These are phyloP conservation scores for Drosophila saltans DNA, from an alignment of 1,140 invertebrate species.

Conservation along the genomic window DNA sequence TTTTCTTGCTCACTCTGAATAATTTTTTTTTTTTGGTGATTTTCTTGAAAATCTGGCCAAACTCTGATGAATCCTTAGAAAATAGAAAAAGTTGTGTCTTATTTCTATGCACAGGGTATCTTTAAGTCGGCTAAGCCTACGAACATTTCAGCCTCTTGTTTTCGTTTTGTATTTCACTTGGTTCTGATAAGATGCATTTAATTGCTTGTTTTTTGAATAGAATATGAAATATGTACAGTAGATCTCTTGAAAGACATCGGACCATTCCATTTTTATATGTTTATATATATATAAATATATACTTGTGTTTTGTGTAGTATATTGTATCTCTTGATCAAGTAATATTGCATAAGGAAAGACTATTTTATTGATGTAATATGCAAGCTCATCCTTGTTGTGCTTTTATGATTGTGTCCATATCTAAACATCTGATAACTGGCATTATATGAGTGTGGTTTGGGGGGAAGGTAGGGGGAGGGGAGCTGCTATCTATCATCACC, in stretches of 20 bases:
- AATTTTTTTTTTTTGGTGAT: too few relatives aligned
- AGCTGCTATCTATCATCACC: conserved; percentile 2
- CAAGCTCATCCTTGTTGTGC: conserved; percentile 2
- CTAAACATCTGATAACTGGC: conserved; percentile 8
- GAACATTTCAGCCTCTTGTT: conserved; percentile 23
- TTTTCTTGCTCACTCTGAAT: too few relatives aligned
- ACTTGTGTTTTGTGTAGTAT: too few relatives aligned
- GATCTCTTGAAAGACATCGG: too few relatives aligned
- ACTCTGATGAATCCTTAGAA: too few relatives aligned
- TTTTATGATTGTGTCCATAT: neutral
- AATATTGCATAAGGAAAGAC: neutral
- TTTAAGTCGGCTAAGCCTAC: neutral
- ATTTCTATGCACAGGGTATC: conserved; percentile 3
- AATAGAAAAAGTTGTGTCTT: neutral
- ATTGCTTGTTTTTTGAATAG: conserved; percentile 14
- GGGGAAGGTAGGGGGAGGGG: neutral
- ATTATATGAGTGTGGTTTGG: neutral
- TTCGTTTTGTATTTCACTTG: conserved; percentile 29
- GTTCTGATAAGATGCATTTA: conserved; percentile 67
- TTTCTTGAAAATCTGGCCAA: too few relatives aligned
- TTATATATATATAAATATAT: too few relatives aligned
- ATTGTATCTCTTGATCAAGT: conserved; percentile 2
- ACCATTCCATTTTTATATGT: too few relatives aligned
- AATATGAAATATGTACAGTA: too few relatives aligned
- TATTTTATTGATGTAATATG: neutral